phyloP scores from a whole-genome alignment of 1,140 invertebrate species.

The Zaprionus ornatus region DNA sequence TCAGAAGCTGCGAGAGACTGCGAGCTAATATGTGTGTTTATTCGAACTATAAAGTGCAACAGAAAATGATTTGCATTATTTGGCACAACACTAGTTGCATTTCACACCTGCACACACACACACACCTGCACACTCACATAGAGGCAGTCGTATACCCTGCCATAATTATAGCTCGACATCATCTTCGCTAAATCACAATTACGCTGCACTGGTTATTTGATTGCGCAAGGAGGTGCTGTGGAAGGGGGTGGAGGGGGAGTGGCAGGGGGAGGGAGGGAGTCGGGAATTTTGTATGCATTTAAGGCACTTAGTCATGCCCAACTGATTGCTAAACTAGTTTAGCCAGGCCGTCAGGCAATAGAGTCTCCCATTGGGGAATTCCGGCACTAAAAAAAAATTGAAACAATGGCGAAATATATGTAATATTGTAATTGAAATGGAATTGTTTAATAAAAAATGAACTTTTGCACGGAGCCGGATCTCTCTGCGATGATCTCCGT shows the following conservation, averaged over 20 bases:
- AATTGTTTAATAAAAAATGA: conserved; percentile 9
- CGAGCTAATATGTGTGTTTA: conserved; percentile 66
- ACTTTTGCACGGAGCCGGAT: conserved; percentile 57
- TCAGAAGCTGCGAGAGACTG: conserved; percentile 13
- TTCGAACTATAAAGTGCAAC: conserved; percentile 64
- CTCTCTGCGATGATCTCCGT: conserved; percentile 40
- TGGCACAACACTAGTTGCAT: conserved; percentile 53
- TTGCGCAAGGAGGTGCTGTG: not conserved
- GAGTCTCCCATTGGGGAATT: conserved; percentile 53
- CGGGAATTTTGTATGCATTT: conserved; percentile 79
- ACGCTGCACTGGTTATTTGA: conserved; percentile 19
- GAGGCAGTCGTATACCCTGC: conserved; percentile 15
- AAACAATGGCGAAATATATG: conserved; percentile 62
- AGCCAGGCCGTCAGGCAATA: not conserved
- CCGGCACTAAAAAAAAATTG: conserved; percentile 42
- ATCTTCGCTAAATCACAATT: conserved; percentile 65
- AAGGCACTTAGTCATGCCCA: conserved; percentile 79
- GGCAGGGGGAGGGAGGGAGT: not conserved
- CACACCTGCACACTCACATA: conserved; percentile 43
- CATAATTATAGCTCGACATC: conserved; percentile 36
- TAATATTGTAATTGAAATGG: conserved; percentile 69
- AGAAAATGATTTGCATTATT: conserved; percentile 76
- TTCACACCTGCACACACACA: conserved; percentile 61
- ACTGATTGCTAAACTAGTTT: conserved; percentile 81
- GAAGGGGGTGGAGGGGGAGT: not conserved